These are phyloP conservation scores for Pogonophryne albipinna DNA, from an alignment of 2,797 vertebrate species.

Conservation along the genomic window DNA sequence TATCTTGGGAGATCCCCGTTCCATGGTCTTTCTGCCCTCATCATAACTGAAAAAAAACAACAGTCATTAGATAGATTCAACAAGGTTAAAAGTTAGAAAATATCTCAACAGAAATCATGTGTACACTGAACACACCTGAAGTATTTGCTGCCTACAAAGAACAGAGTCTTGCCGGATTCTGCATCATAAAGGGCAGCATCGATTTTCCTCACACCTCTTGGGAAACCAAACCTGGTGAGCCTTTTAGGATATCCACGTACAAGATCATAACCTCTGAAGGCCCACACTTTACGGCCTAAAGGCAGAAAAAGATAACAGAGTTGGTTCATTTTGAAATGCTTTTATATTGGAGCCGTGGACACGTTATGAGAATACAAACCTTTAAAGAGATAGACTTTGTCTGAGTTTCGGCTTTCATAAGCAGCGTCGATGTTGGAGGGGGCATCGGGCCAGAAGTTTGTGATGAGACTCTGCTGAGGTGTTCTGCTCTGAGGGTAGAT, in stretches of 20 bases:
- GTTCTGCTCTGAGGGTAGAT: constrained; percentile 71
- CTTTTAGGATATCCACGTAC: constrained; percentile 84
- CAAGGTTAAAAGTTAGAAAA: background rate
- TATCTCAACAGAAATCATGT: too few species aligned
- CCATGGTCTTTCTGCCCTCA: constrained; percentile 82
- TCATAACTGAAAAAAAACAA: constrained; percentile 83
- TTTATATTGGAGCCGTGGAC: too few species aligned
- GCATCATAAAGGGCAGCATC: constrained; percentile 85
- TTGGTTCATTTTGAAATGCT: too few species aligned
- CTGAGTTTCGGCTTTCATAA: constrained; percentile 84
- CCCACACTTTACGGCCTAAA: constrained; percentile 57
- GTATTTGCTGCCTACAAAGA: constrained; percentile 84
- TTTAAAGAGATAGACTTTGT: constrained; percentile 88
- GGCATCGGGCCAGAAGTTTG: constrained; percentile 86
- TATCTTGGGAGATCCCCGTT: constrained; percentile 81
- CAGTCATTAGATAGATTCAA: background rate
- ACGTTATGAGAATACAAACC: constrained; percentile 68
- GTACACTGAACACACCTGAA: constrained; percentile 83
- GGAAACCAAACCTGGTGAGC: constrained; percentile 84
- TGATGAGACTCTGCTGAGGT: constrained; percentile 84
- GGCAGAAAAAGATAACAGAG: too few species aligned
- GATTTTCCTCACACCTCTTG: constrained; percentile 81
- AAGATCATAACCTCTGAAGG: constrained; percentile 78
- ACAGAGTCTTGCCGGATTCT: constrained; percentile 83
- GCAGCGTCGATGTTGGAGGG: constrained; percentile 88